Evolutionary conservation across 2,888 invertebrate species (phyloP).

Genomic region (Camponotus fellah): DNA sequence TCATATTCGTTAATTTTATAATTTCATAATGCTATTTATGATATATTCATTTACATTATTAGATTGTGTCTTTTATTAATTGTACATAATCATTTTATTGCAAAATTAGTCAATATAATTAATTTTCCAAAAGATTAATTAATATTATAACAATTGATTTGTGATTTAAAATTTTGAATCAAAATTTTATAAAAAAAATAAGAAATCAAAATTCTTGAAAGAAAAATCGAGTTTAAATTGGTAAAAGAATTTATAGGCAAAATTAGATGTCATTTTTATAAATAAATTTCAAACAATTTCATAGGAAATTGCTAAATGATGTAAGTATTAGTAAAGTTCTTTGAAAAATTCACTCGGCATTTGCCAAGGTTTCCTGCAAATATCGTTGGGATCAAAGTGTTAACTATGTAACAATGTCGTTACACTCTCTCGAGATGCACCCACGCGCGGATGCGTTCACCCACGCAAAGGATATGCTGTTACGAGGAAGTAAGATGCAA

Average conservation of each 20-base stretch:
- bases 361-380: slow-evolving; percentile 55
- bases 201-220: background rate
- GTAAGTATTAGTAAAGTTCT: background rate
- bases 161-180: background rate
- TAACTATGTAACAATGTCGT: slow-evolving; percentile 72
- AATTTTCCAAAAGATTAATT: background rate
- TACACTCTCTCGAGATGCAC: slow-evolving; percentile 65
- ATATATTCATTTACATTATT: background rate
- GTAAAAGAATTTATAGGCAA: background rate
- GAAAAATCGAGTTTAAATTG: background rate
- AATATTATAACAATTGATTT: background rate
- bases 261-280: background rate
- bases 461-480: slow-evolving; percentile 44
- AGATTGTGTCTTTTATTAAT: background rate
- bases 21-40: background rate
- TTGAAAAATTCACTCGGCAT: slow-evolving; percentile 26
- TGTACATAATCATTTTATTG: background rate
- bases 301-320: background rate
- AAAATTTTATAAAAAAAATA: background rate
- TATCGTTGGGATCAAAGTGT: slow-evolving; percentile 73
- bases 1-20: background rate
- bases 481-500: slow-evolving; percentile 47
- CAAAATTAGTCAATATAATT: too few relatives aligned
- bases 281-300: background rate
- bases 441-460: slow-evolving; percentile 65